Evolutionary conservation across 2,888 invertebrate genomes (phyloP).

Genomic region (Mimas tiliae): DNA sequence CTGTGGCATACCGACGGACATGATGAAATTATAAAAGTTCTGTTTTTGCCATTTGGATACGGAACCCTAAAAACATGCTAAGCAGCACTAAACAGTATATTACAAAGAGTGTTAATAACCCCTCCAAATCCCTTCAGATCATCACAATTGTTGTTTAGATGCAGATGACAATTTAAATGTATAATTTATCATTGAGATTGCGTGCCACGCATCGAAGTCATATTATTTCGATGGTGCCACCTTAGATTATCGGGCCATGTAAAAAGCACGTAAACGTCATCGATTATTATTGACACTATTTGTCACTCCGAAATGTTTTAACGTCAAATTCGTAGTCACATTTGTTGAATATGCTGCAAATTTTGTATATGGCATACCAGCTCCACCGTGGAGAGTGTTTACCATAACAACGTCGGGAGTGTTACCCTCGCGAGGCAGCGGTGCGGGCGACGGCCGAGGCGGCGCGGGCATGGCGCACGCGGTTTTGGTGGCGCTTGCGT

Average conservation of each 20-base stretch:
- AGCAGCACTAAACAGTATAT: no score
- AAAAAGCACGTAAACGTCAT: background rate
- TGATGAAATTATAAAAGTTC: no score
- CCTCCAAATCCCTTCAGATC: no score
- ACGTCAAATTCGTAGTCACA: constrained; percentile 75
- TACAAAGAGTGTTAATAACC: no score
- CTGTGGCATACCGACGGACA: no score
- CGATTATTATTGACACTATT: constrained; percentile 31
- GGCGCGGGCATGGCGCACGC: constrained; percentile 35
- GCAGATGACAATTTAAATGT: no score
- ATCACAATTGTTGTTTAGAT: no score
- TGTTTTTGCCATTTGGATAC: no score
- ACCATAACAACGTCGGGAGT: constrained; percentile 35
- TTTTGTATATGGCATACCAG: constrained; percentile 42
- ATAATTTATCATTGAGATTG: no score
- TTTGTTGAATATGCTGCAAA: constrained; percentile 60
- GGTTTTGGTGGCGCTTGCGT: constrained; percentile 34
- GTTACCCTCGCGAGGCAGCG: constrained; percentile 30
- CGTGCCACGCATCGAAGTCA: no score
- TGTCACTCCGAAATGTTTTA: constrained; percentile 39
- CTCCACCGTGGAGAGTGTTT: constrained; percentile 15
- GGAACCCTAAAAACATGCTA: no score
- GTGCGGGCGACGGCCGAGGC: constrained; percentile 33
- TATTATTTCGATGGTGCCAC: no score
- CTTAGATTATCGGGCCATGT: background rate